These are phyloP conservation scores for Bos javanicus DNA, from an alignment of 2,113 vertebrate genomes.

Conservation along the genomic window DNA sequence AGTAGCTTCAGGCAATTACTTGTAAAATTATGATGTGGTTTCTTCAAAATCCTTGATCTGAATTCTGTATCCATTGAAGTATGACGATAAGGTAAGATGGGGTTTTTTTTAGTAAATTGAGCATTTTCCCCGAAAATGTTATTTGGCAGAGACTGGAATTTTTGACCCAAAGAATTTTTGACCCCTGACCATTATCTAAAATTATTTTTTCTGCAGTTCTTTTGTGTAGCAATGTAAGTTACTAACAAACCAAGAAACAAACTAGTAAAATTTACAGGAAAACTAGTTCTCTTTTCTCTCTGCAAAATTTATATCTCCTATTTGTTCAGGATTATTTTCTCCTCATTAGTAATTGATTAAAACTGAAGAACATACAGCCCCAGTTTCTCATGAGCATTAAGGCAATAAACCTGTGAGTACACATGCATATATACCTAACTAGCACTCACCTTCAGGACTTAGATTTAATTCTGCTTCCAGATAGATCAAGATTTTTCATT, in stretches of 20 bases:
- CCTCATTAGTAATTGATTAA: background rate
- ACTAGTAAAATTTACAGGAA: background rate
- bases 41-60: background rate
- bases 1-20: background rate
- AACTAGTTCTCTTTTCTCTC: background rate
- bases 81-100: background rate
- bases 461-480: background rate
- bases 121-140: background rate
- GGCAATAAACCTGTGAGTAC: background rate
- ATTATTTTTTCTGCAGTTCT: background rate
- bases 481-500: background rate
- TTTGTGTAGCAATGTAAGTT: background rate
- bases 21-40: background rate
- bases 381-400: background rate
- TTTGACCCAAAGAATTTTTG: background rate
- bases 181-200: background rate
- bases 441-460: background rate
- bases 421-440: background rate
- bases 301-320: background rate
- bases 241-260: background rate
- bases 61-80: background rate
- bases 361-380: background rate
- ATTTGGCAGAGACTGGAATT: background rate
- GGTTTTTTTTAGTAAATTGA: background rate
- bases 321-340: background rate